phyloP scores from a whole-genome alignment of 2,797 vertebrate species.

The Pangasius larnaudii region DNA sequence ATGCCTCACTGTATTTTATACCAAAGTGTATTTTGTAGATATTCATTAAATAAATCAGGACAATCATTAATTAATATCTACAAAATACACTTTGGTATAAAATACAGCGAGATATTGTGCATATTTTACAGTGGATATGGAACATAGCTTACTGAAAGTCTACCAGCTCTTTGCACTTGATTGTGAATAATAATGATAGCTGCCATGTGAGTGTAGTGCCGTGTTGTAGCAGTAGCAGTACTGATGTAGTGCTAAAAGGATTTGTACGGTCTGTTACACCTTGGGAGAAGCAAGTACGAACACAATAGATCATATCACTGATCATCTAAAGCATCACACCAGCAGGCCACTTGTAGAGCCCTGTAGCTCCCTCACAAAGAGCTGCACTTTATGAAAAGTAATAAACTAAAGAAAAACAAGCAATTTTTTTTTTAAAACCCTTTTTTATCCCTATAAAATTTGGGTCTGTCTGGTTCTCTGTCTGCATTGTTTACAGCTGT shows the following conservation, averaged over 20 bases:
- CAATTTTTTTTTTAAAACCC: too few species aligned
- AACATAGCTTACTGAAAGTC: not conserved
- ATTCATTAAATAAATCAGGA: not conserved
- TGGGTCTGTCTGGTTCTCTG: not conserved
- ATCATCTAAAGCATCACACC: not conserved
- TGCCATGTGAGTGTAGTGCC: not conserved
- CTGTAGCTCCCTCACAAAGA: not conserved
- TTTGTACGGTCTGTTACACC: constrained; percentile 2
- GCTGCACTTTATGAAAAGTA: not conserved
- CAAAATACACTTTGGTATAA: not conserved
- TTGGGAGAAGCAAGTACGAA: not conserved
- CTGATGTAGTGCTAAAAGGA: constrained; percentile 1
- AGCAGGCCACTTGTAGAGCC: not conserved
- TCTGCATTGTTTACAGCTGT: not conserved
- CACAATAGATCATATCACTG: not conserved
- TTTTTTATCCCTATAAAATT: not conserved
- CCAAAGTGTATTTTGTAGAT: not conserved
- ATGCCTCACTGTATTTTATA: not conserved
- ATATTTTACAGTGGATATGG: not conserved
- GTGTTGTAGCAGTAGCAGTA: not conserved
- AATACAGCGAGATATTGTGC: not conserved
- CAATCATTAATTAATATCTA: not conserved
- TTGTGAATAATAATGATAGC: constrained; percentile 8
- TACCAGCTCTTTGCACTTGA: not conserved
- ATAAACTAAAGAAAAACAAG: not conserved